Base-by-base conservation (phyloP, 2,113 vertebrate species). In the Sarotherodon lohbergeri region DNA sequence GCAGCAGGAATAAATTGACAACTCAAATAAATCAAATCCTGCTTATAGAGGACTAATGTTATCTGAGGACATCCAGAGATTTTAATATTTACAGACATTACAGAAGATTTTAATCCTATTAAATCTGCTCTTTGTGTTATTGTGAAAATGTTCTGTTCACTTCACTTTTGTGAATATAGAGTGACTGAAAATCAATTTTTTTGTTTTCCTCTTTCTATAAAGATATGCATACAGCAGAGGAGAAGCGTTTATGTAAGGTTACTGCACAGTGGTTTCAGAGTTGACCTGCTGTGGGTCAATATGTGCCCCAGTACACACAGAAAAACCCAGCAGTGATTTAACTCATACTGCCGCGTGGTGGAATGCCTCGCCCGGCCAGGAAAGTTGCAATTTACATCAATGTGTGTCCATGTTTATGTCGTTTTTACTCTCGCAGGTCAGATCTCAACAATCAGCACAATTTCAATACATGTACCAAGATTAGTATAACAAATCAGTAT, bases 81-180 rank as follows among this genome's bases (percentile, higher is more conserved):
- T 83, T 27, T 12, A 63, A 87, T 80, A 84, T 89, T 84, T 82
- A 66, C 86, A 81, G 50, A 71, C 57, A 29, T 84, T 39, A 14
- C 8, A 86, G 27, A 7, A 59, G 61, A 89, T 63, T 59, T 76
- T 54, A 61, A 82, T 88, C 83, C 11, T 39, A 59, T 90, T 17
- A 86, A 17, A 85, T 86, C 55, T 32, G 11, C 46, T 43, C 24
- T 57, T 87, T 43, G 46, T 81, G 34, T 43, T 81, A 57, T 24
- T 81, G 24, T 24, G 19, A 24, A 81, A 86, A 89, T 59, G 36
- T 82, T 82, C 50, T 84, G 50, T 34, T 22, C 81, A 39, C n/a
- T 80, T 63, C 22, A 32, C 2, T 16, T 34, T 10, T 19, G 5
- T 50, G 80, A 73, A 76, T 27, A 19, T 63, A 10, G 24, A 32